Base-by-base conservation (phyloP, 1,140 invertebrate genomes). In the Pantala flavescens region DNA sequence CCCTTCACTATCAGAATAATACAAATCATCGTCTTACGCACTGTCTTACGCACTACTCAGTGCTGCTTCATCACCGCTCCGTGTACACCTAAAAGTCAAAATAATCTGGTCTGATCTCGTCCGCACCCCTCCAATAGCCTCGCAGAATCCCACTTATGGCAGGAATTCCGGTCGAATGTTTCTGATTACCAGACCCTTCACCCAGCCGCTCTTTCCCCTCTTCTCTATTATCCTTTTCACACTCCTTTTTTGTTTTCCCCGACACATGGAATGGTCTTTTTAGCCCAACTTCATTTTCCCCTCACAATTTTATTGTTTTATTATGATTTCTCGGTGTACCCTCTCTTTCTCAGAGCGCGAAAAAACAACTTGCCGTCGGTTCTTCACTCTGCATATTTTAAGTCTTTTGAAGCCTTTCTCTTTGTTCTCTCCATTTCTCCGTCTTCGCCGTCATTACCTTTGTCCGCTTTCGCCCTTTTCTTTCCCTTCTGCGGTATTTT, bases 121-220 rank as follows among this genome's bases (percentile, higher is more conserved):
- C 49, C 49, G 1, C 49, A 63, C 49, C 49, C 49, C 49, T 36
- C 49, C 49, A 63, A 63, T 36, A 36, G 28, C 28, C 49, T 16
- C 49, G n/a, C 49, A 63, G 49, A 63, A 63, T 63, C 49, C 49
- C 49, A 63, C 49, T 63, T 63, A 63, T 63, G 49, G 49, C 49
- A 19, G 49, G 49, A 63, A 63, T 63, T 63, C 49, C 49, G 49
- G 49, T 63, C 49, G 49, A 63, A 63, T 63, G 49, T 63, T 63
- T 63, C n/a, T 21, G 49, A 63, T 19, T 19, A 63, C 49, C 16
- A 16, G 49, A 21, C 49, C 49, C 49, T 21, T 63, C 49, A 63
- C 49, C n/a, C 49, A 21, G 16, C 49, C 49, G 3, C 49, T 21
- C 49, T 63, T 14, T 63, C 49, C 49, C 49, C 49, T 63, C 49